Conservation (phyloP, 2,113 vertebrate genomes). For the Salvator merianae region DNA sequence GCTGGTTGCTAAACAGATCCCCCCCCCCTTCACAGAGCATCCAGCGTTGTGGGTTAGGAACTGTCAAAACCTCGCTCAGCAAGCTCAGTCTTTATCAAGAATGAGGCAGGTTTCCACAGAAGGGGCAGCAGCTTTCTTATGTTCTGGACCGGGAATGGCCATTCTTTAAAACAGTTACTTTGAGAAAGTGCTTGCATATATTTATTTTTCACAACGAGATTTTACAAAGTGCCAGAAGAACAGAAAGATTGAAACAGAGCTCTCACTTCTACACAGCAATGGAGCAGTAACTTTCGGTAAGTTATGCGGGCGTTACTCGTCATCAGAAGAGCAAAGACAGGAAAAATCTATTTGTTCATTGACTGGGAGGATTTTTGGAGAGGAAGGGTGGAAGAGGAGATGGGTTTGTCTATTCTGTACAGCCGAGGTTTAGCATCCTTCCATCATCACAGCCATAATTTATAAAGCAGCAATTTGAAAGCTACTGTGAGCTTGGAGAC, state of each 20-base stretch:
- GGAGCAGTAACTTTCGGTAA: conserved; percentile 51
- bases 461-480: conserved; percentile 6
- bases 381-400: conserved; percentile 1
- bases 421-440: conserved; percentile 28
- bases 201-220: conserved; percentile 47
- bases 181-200: conserved; percentile 53
- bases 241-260: conserved; percentile 21
- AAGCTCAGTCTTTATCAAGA: rapidly evolving
- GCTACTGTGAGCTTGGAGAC: not conserved
- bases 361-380: not conserved
- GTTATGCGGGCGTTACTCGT: not conserved
- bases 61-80: conserved; percentile 5
- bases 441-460: not conserved
- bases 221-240: conserved; percentile 26
- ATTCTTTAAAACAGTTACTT: conserved; percentile 26
- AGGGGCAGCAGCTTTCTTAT: conserved; percentile 32
- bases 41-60: conserved; percentile 52
- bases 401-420: not conserved
- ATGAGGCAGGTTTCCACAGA: conserved; percentile 35
- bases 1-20: conserved; percentile 68
- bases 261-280: conserved; percentile 26
- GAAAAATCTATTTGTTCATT: too few species aligned
- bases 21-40: conserved; percentile 61
- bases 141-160: not conserved
- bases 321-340: conserved; percentile 18